These are phyloP conservation scores for Melozone crissalis DNA, from an alignment of 2,113 vertebrate species.

Conservation along the genomic window DNA sequence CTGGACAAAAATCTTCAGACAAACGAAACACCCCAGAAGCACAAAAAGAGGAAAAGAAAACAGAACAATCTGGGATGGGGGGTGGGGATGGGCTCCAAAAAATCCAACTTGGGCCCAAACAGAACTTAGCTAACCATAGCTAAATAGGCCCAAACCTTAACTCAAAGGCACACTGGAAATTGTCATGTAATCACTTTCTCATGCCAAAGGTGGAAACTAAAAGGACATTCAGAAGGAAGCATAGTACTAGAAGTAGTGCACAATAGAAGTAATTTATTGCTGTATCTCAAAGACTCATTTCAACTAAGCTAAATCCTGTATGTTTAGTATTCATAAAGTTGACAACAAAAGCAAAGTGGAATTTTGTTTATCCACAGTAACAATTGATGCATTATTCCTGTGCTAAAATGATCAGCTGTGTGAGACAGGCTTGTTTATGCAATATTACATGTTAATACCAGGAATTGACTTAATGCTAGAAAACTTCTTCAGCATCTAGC, in stretches of 20 bases:
- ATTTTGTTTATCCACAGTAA: conserved; percentile 25
- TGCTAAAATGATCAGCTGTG: background rate
- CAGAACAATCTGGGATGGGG: too few species aligned
- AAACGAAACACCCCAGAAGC: background rate
- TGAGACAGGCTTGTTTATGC: background rate
- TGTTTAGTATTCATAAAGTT: background rate
- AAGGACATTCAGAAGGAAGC: background rate
- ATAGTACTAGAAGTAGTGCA: background rate
- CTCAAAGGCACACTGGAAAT: background rate
- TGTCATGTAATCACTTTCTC: background rate
- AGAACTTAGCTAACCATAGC: background rate
- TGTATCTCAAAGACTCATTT: background rate
- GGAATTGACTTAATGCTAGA: background rate
- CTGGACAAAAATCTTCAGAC: background rate
- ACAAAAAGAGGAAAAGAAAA: background rate
- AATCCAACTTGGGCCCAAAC: background rate
- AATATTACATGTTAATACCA: background rate
- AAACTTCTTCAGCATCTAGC: background rate
- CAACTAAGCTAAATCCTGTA: background rate
- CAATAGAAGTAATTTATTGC: background rate
- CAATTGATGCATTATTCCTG: background rate
- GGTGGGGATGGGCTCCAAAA: background rate
- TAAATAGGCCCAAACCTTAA: background rate
- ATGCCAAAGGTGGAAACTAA: background rate
- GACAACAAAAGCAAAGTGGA: background rate